Percentiles rank a stretch among this genome's conserved stretches.
Evolutionary conservation across 23 tunicate genomes (phyloP).

Genomic region (Aplidium turbinatum): DNA sequence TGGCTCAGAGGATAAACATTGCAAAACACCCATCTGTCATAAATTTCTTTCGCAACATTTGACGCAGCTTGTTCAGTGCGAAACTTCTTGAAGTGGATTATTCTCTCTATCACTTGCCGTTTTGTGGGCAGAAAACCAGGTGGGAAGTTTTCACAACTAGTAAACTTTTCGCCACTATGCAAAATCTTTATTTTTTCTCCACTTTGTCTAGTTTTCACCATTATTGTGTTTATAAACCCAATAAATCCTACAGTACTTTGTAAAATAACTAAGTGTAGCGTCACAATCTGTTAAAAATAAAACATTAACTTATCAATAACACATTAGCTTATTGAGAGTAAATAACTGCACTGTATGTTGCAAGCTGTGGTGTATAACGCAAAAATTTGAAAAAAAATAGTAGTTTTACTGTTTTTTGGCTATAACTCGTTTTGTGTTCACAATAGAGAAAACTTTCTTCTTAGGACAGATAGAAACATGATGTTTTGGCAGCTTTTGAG

Average conservation of each 20-base stretch:
- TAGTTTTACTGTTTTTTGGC: too few species aligned
- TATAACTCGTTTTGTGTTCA: too few species aligned
- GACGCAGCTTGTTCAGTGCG: constrained; percentile 7
- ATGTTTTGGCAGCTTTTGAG: too few species aligned
- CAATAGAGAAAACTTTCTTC: too few species aligned
- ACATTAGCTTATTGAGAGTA: too few species aligned
- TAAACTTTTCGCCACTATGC: constrained; percentile 22
- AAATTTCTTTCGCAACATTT: constrained; percentile 16
- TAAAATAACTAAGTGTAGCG: too few species aligned
- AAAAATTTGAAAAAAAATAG: too few species aligned
- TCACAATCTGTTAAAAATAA: background rate
- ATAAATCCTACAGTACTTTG: background rate
- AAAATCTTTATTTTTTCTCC: constrained; percentile 5
- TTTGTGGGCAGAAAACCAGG: constrained; percentile 31
- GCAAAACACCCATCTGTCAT: constrained; percentile 16
- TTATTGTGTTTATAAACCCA: background rate
- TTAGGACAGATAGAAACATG: too few species aligned
- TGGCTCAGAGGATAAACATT: background rate
- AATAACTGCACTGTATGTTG: too few species aligned
- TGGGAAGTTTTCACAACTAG: constrained; percentile 12
- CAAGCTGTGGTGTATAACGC: too few species aligned
- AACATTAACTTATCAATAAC: too few species aligned
- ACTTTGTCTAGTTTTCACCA: constrained; percentile 2
- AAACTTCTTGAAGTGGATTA: constrained; percentile 5
- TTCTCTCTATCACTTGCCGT: constrained; percentile 22